Evolutionary conservation across 1,140 invertebrate species (phyloP).

Genomic region (Colletes gigas): DNA sequence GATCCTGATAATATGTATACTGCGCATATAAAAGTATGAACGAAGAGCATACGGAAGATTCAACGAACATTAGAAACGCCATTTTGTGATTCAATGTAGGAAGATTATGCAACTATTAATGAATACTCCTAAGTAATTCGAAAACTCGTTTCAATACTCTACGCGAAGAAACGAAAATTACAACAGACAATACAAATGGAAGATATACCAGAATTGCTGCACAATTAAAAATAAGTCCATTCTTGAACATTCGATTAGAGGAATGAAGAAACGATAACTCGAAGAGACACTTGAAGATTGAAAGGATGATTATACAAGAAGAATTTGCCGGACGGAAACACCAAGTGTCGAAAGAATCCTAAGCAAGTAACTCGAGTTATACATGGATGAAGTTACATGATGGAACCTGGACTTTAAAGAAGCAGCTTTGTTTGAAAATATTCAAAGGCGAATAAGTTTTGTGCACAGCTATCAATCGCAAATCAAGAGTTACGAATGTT

Average conservation of each 20-base stretch:
- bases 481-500: background rate
- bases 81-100: background rate
- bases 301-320: background rate
- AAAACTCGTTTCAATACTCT: background rate
- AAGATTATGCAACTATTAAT: constrained; percentile 1
- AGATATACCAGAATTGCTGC: background rate
- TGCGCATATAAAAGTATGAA: background rate
- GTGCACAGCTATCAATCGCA: background rate
- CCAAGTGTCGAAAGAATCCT: constrained; percentile 1
- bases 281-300: background rate
- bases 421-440: background rate
- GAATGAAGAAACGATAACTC: background rate
- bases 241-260: background rate
- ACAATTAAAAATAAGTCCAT: background rate
- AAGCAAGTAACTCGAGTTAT: background rate
- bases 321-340: background rate
- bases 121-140: background rate
- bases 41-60: background rate
- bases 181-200: background rate
- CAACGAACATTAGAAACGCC: background rate
- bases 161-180: background rate
- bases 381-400: background rate
- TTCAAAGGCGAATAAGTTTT: background rate
- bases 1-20: background rate
- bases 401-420: background rate